Evolutionary conservation across 2,888 invertebrate genomes (phyloP).

Genomic region (Deroplatys truncata): DNA sequence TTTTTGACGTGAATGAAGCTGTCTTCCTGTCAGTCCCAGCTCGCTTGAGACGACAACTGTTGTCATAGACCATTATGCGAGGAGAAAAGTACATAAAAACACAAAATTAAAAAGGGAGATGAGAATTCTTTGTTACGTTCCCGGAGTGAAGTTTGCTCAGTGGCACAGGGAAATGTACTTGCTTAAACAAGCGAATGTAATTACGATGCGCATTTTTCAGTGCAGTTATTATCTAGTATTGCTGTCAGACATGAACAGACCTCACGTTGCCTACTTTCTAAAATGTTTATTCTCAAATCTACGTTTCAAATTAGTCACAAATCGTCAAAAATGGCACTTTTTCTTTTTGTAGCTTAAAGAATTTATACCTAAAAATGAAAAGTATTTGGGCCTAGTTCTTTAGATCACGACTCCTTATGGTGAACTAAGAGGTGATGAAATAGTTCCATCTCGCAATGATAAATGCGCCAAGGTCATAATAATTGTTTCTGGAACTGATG

Average conservation of each 20-base stretch:
- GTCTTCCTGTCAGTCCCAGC: not conserved
- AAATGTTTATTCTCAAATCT: too few species aligned
- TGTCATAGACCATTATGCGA: not conserved
- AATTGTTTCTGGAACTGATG: too few species aligned
- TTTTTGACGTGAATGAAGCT: not conserved
- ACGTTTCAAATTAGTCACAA: too few species aligned
- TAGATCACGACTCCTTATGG: too few species aligned
- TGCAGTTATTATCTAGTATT: not conserved
- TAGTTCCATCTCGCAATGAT: too few species aligned
- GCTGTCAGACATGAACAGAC: not conserved
- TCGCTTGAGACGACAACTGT: not conserved
- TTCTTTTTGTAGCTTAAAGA: too few species aligned
- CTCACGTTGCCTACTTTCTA: not conserved
- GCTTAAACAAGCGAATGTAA: not conserved
- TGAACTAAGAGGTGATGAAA: too few species aligned
- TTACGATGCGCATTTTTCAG: not conserved
- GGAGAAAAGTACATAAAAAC: not conserved
- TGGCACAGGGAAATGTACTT: not conserved
- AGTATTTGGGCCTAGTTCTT: too few species aligned
- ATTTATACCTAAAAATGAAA: too few species aligned
- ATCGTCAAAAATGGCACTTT: too few species aligned
- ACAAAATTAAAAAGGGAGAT: not conserved
- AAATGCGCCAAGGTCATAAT: too few species aligned
- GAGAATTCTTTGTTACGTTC: not conserved
- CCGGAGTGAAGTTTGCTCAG: not conserved